A percentile compares a stretch with the other conserved stretches of the same genome.
phyloP scores from a whole-genome alignment of 2,113 vertebrate genomes.

The Tichodroma muraria region DNA sequence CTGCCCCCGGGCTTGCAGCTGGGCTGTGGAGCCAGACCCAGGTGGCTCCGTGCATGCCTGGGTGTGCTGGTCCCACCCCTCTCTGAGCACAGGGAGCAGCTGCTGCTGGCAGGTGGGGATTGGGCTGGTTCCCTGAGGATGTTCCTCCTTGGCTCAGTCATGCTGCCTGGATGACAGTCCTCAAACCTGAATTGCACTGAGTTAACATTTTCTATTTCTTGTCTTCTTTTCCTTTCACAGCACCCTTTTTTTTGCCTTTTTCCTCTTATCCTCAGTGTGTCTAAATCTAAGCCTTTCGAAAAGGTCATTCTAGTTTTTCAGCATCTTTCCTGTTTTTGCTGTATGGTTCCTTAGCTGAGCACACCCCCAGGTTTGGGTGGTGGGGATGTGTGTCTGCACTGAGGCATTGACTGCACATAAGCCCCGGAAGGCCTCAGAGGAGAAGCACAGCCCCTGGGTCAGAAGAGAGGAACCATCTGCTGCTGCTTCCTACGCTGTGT shows the following conservation, averaged over 20 bases:
- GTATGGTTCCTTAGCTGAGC: not conserved
- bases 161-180: not conserved
- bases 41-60: not conserved
- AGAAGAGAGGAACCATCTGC: conserved; percentile 6
- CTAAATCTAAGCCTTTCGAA: not conserved
- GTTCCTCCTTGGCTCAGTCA: fast-evolving
- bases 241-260: not conserved
- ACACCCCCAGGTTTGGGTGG: not conserved
- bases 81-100: fast-evolving
- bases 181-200: not conserved
- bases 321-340: not conserved
- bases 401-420: not conserved
- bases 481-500: not conserved
- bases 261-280: not conserved
- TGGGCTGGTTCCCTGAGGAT: not conserved
- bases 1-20: fast-evolving
- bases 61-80: not conserved
- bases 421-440: fast-evolving
- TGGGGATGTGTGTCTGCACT: not conserved
- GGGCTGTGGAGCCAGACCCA: not conserved
- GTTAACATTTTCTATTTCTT: not conserved
- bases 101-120: not conserved
- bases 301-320: not conserved
- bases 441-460: not conserved
- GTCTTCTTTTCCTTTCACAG: not conserved